Evolutionary conservation across 2,888 invertebrate species (phyloP).

Genomic region (Ligdia adustata): DNA sequence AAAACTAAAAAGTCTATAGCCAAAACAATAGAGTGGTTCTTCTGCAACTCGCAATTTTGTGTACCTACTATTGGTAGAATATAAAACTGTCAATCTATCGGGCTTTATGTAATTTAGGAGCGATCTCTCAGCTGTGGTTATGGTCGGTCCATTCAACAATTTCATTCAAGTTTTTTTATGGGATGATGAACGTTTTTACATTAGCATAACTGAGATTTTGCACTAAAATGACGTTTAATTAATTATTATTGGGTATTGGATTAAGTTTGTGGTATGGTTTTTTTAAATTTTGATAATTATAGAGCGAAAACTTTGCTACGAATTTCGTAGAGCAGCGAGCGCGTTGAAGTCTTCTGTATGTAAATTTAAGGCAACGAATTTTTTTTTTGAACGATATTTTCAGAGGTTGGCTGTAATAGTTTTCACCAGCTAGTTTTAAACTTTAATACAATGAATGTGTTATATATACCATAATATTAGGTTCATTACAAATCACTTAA

Average conservation of each 20-base stretch:
- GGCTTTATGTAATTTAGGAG: slow-evolving; percentile 31
- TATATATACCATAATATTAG: no score
- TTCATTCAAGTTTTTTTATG: slow-evolving; percentile 21
- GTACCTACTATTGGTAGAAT: slow-evolving; percentile 1
- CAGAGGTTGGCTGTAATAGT: no score
- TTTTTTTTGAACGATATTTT: no score
- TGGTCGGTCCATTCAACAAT: slow-evolving; percentile 7
- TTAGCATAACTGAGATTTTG: slow-evolving; percentile 1
- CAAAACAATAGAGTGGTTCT: background rate
- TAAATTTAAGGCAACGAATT: no score
- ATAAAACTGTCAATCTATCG: slow-evolving; percentile 39
- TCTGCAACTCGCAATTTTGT: background rate
- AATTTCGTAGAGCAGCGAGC: background rate
- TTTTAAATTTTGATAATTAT: no score
- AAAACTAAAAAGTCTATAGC: no score
- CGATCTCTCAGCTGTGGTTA: slow-evolving; percentile 19
- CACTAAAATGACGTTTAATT: slow-evolving; percentile 6
- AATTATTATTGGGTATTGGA: background rate
- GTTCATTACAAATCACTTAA: no score
- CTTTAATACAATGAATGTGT: no score
- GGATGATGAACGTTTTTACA: slow-evolving; percentile 5
- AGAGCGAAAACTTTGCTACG: no score
- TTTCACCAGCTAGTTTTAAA: no score
- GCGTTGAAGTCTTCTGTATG: slow-evolving; percentile 33
- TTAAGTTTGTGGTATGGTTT: no score